Conservation (phyloP, 64 coral and sea anemone species). For the Porites australiensis region DNA sequence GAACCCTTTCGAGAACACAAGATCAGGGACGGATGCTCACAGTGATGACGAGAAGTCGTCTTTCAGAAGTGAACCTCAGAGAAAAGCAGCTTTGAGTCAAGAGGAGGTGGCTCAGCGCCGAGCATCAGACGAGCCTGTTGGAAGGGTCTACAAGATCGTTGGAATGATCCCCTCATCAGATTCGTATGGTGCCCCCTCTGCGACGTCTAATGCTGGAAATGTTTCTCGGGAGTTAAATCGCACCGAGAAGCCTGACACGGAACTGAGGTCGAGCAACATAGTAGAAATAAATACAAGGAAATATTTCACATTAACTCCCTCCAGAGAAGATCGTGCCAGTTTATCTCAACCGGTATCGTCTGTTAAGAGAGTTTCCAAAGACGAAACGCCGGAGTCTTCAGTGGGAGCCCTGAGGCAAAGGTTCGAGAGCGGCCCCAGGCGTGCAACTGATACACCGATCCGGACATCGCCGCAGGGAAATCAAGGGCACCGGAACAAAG, state of each 20-base stretch:
- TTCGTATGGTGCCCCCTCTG: neutral
- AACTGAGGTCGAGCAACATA: neutral
- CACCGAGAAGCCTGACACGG: neutral
- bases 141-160: conserved; percentile 31
- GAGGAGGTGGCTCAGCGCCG: conserved; percentile 22
- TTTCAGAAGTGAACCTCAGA: conserved; percentile 63
- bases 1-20: conserved; percentile 29
- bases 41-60: conserved; percentile 52
- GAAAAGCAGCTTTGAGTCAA: neutral
- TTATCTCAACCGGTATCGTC: conserved; percentile 23
- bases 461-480: neutral
- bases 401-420: conserved; percentile 45
- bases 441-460: neutral
- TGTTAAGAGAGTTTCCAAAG: conserved; percentile 27
- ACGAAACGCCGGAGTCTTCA: neutral
- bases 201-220: neutral
- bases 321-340: neutral
- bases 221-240: neutral
- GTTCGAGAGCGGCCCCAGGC: conserved; percentile 38
- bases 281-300: conserved; percentile 36
- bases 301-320: conserved; percentile 7
- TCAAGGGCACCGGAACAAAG: conserved; percentile 15
- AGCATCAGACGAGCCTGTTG: conserved; percentile 38
- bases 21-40: neutral
- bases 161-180: conserved; percentile 22